A percentile compares a stretch with the other conserved stretches of the same genome.
These are phyloP conservation scores for Zelleria hepariella DNA, from an alignment of 2,888 invertebrate species.

Conservation along the genomic window DNA sequence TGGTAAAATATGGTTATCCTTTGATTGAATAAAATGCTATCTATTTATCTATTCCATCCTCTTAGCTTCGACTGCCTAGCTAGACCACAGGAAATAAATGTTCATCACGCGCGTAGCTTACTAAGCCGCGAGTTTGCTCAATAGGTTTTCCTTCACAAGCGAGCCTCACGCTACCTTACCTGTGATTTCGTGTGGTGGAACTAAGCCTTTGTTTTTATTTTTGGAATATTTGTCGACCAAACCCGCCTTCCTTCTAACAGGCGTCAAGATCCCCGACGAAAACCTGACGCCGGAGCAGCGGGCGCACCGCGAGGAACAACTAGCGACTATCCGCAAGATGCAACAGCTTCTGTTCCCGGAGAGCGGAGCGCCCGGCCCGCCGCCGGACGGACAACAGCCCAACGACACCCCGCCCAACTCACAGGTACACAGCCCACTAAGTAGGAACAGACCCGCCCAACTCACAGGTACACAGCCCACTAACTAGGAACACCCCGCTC, in stretches of 20 bases:
- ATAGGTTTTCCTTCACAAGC: too few species aligned
- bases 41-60: too few species aligned
- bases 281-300: constrained; percentile 96
- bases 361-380: constrained; percentile 52
- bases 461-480: too few species aligned
- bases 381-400: constrained; percentile 41
- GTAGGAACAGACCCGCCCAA: too few species aligned
- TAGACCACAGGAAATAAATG: too few species aligned
- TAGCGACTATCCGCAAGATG: constrained; percentile 93
- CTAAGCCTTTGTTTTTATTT: background rate
- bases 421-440: too few species aligned
- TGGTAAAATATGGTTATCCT: too few species aligned
- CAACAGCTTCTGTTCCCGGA: constrained; percentile 94
- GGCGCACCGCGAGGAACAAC: constrained; percentile 92
- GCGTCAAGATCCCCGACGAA: constrained; percentile 95
- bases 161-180: constrained; percentile 6
- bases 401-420: constrained; percentile 43
- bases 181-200: constrained; percentile 1
- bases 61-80: too few species aligned
- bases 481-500: too few species aligned
- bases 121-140: too few species aligned
- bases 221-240: background rate
- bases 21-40: too few species aligned
- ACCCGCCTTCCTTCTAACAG: constrained; percentile 33
- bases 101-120: too few species aligned